Conservation (phyloP, 2,113 vertebrate genomes). For the Panthera tigris region DNA sequence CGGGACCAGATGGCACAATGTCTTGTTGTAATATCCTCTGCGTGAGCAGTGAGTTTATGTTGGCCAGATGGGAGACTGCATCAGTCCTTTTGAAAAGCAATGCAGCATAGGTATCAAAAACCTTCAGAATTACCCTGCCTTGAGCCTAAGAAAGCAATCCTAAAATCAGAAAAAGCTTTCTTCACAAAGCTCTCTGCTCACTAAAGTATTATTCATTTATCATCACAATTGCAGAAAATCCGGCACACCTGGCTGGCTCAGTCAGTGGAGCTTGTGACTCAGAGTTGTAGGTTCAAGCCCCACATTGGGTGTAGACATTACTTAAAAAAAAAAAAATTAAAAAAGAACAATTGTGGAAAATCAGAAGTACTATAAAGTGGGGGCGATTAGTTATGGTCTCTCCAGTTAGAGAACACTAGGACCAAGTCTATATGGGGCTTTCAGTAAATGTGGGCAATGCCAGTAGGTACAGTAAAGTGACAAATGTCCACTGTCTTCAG, state of each 20-base stretch:
- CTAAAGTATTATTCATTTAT: background rate
- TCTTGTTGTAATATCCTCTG: background rate
- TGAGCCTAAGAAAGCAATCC: background rate
- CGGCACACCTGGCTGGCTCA: background rate
- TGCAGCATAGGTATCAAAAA: background rate
- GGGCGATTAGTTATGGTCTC: background rate
- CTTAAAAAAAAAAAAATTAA: background rate
- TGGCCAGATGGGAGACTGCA: background rate
- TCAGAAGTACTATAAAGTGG: background rate
- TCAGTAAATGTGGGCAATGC: background rate
- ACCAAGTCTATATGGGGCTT: background rate
- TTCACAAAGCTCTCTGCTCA: background rate
- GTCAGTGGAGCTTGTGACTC: background rate
- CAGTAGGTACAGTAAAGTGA: background rate
- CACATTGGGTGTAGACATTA: background rate
- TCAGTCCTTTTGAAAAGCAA: background rate
- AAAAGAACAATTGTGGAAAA: background rate
- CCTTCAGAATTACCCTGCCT: background rate
- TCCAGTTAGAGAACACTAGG: background rate
- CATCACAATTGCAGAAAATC: background rate
- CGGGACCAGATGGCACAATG: background rate
- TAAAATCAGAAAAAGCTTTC: background rate
- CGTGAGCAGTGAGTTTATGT: background rate
- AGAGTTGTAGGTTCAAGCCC: background rate
- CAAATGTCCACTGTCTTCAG: background rate